Evolutionary conservation across 2,797 vertebrate genomes (phyloP).

Genomic region (Paratrypauchen microcephalus): DNA sequence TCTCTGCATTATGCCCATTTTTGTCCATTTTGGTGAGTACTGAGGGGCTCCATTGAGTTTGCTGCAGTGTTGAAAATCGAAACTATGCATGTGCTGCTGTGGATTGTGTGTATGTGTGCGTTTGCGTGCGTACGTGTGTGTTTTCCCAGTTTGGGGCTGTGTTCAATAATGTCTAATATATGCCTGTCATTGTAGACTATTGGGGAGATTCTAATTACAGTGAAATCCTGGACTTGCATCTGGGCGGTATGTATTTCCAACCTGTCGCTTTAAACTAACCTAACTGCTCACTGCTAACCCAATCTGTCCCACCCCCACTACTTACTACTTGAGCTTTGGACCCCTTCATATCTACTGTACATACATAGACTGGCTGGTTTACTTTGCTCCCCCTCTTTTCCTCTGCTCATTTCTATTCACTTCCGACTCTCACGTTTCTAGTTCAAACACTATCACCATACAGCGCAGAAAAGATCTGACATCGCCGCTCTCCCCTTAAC

Average conservation of each 20-base stretch:
- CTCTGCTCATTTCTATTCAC: not conserved
- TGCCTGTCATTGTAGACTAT: conserved; percentile 99
- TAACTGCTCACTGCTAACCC: conserved; percentile 86
- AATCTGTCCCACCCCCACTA: conserved; percentile 61
- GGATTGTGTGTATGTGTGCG: conserved; percentile 28
- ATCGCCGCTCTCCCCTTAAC: conserved; percentile 39
- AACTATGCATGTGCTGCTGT: conserved; percentile 73
- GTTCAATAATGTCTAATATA: conserved; percentile 94
- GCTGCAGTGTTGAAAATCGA: conserved; percentile 38
- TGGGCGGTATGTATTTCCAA: conserved; percentile 99
- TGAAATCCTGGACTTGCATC: conserved; percentile 99
- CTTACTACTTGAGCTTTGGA: conserved; percentile 54
- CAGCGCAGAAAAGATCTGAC: conserved; percentile 47
- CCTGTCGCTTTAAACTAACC: conserved; percentile 83
- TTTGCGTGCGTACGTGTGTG: conserved; percentile 42
- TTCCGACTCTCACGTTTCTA: conserved; percentile 32
- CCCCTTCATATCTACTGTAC: conserved; percentile 27
- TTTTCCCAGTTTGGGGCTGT: conserved; percentile 67
- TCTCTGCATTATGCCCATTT: conserved; percentile 48
- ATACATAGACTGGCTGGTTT: conserved; percentile 25
- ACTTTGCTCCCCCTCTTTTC: not conserved
- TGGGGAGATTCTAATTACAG: conserved; percentile 99
- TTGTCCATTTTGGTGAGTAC: conserved; percentile 38
- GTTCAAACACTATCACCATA: conserved; percentile 47
- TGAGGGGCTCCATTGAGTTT: conserved; percentile 53